Evolutionary conservation across 2,888 invertebrate genomes (phyloP), one percentile per base, ranked within the genome.

Genomic region (Drosophila longiperda): DNA sequence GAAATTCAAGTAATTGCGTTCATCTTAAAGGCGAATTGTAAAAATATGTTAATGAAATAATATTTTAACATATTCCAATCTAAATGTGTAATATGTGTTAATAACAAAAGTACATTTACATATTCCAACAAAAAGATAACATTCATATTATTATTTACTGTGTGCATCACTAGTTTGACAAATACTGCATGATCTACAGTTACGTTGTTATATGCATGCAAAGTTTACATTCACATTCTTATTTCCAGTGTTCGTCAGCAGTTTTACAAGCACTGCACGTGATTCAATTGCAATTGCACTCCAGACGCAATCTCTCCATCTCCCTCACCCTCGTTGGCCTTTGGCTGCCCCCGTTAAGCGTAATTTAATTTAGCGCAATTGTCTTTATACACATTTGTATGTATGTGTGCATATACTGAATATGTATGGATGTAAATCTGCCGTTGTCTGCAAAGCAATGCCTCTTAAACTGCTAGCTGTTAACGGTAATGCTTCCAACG

Each of bases 311-410:
- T 49, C 45, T 38, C 40, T 49, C 38, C 26, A n/a, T 57, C 45
- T 54, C 29, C 58, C 36, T 32, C 11, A 29, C 12, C 62, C 57
- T 77, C 67, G 73, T 74, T 87, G 77, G 78, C 80, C 73, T 82
- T 85, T 67, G 57, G 69, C 61, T 83, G 70, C 71, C 73, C 83
- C 73, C 80, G 79, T 86, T 83, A 75, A 79, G 74, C 71, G 71
- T 89, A 87, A 89, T 86, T 86, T 78, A 89, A 86, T 86, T 89
- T 78, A 80, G 69, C 58, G 66, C 74, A 80, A 81, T 80, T 77
- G 80, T 72, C 75, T 66, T 68, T 88, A 80, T 65, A 36, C 12
- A 32, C 17, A 26, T 38, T 1, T 26, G 8, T 29, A n/a, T 38
- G 7, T n/a, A 15, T 26, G 2, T 38, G 38, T 36, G 29, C 29